Conservation (phyloP, 2,113 vertebrate species). For the Rhinoptilus africanus region DNA sequence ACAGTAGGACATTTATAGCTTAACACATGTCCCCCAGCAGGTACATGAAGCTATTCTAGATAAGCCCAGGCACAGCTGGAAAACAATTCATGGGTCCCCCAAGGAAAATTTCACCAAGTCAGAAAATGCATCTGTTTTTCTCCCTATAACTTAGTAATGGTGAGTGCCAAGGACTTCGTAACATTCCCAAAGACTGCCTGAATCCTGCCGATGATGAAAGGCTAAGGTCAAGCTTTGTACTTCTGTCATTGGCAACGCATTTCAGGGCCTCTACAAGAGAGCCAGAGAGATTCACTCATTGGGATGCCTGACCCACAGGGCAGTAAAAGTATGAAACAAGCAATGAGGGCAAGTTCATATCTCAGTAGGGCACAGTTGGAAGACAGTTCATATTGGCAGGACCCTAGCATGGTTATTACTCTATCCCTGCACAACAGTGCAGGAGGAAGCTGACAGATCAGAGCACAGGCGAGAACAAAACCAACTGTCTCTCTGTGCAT, state of each 20-base stretch:
- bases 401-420: conserved; percentile 32
- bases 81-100: conserved; percentile 12
- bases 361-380: conserved; percentile 62
- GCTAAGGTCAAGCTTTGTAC: conserved; percentile 60
- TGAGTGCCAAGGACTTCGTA: not conserved
- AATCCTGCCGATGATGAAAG: conserved; percentile 38
- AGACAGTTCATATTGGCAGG: conserved; percentile 46
- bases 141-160: not conserved
- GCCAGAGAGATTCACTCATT: conserved; percentile 26
- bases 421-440: not conserved
- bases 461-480: conserved; percentile 30
- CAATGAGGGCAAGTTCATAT: conserved; percentile 52
- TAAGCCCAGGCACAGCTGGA: conserved; percentile 42
- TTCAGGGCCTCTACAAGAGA: not conserved
- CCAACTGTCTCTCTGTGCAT: conserved; percentile 36
- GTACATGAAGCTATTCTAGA: conserved; percentile 27
- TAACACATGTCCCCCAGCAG: conserved; percentile 35
- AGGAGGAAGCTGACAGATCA: conserved; percentile 58
- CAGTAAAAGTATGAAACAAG: conserved; percentile 58
- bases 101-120: conserved; percentile 37
- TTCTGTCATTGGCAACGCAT: conserved; percentile 53
- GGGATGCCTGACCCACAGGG: conserved; percentile 48
- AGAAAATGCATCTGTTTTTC: conserved; percentile 43
- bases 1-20: conserved; percentile 22
- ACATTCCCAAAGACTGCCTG: not conserved